phyloP scores from a whole-genome alignment of 2,888 invertebrate genomes.

The Bimastos eiseni region DNA sequence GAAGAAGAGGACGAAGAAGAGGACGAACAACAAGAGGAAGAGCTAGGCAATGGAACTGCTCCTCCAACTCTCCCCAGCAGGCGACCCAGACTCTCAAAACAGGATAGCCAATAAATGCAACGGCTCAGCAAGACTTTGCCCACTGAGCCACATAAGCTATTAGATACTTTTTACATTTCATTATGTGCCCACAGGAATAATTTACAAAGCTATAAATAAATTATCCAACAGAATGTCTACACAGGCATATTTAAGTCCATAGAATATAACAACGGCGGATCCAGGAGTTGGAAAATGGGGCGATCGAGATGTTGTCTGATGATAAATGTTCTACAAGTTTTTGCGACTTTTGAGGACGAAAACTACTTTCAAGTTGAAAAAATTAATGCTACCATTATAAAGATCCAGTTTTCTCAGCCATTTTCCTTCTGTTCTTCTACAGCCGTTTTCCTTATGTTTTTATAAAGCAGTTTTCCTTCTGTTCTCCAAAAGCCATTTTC shows the following conservation, averaged over 20 bases:
- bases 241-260: not conserved
- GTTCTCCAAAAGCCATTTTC: not conserved
- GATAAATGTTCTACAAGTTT: not conserved
- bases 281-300: not conserved
- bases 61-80: not conserved
- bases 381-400: not conserved
- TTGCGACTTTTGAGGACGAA: not conserved
- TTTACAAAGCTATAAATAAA: not conserved
- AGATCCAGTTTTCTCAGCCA: not conserved
- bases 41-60: not conserved
- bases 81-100: not conserved
- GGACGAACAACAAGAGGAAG: not conserved
- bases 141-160: not conserved
- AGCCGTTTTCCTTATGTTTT: not conserved
- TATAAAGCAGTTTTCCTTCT: not conserved
- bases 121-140: not conserved
- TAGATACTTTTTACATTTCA: not conserved
- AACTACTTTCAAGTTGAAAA: not conserved
- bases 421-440: not conserved
- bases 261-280: not conserved
- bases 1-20: slow-evolving; percentile 36
- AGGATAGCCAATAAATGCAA: not conserved
- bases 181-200: not conserved
- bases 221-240: not conserved
- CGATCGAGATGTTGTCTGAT: not conserved